Evolutionary conservation across 2,113 vertebrate genomes (phyloP).

Genomic region (Sardina pilchardus): DNA sequence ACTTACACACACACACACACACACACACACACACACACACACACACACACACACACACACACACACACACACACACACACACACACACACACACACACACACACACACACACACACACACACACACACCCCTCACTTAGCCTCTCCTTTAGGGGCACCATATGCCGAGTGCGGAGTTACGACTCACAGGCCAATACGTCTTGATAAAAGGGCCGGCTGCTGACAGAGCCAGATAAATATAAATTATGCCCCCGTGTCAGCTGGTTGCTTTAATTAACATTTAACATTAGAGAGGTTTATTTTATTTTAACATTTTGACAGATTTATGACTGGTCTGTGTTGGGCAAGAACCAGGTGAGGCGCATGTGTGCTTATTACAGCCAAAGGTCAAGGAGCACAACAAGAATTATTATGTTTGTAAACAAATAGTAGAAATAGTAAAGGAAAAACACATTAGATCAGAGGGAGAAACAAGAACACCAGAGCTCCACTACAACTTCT

Average conservation of each 20-base stretch:
- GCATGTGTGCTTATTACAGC: background rate
- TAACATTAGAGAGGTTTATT: conserved; percentile 45
- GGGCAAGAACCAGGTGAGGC: background rate
- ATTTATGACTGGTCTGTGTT: conserved; percentile 37
- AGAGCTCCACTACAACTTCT: background rate
- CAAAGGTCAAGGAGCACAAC: background rate
- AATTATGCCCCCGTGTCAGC: conserved; percentile 22
- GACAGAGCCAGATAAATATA: conserved; percentile 42
- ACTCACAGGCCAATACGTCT: conserved; percentile 37
- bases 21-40: conserved; percentile 6
- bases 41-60: background rate
- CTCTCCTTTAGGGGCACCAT: conserved; percentile 3
- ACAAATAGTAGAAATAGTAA: background rate
- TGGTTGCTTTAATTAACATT: conserved; percentile 53
- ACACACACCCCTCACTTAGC: background rate
- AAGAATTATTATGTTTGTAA: background rate
- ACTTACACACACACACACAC: background rate
- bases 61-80: background rate
- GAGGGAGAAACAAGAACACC: conserved; percentile 1
- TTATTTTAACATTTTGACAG: conserved; percentile 37
- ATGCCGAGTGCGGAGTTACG: conserved; percentile 28
- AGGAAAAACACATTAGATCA: background rate
- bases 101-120: conserved; percentile 18
- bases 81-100: background rate
- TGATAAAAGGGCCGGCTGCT: conserved; percentile 23